Evolutionary conservation across 2,888 invertebrate species (phyloP), one percentile per base, ranked within the genome.

Genomic region (Andrena camellia): DNA sequence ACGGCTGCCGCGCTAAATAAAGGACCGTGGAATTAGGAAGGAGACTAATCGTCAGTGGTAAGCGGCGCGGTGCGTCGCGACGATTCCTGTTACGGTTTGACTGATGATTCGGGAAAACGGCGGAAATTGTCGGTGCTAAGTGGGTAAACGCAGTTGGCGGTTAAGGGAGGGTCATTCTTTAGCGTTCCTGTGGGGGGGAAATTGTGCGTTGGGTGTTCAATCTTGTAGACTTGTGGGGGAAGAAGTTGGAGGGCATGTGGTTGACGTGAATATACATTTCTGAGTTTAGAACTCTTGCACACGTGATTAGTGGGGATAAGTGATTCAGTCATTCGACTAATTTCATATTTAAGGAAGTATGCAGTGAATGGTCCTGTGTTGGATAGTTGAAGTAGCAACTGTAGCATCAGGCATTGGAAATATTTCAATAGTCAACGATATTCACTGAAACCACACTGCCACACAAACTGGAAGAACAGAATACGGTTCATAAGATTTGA

Each of bases 21-120:
- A 82, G 83, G 78, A 60, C 72, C 64, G 57, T 63, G 71, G 80
- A 85, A 88, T 88, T 88, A 88, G 86, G 78, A 81, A 85, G 74
- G 67, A 80, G 85, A 88, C 88, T 86, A 86, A 88, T 88, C 86
- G 86, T 83, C 74, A 60, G 77, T 52, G 73, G 81, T 74, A 42
- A 57, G 52, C 23, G 63, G 10, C 52, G 64, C 63, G 33, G 42
- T 5, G 42, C 42, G 48, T 26, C 59, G 7, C 29, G 35, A 20
- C 69, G 23, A 72, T 80, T 66, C 69, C 50, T 71, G 63, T 57
- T 78, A 66, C 74, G 23, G 66, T 84, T 85, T 88, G 84, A 89
- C 81, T 83, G 84, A 89, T 87, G 85, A 85, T 81, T 78, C 84
- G 82, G 67, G 48, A 73, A 88, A 81, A 78, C 52, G 76, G 52